Evolutionary conservation across 2,113 vertebrate species (phyloP).

Genomic region (Lophius piscatorius): DNA sequence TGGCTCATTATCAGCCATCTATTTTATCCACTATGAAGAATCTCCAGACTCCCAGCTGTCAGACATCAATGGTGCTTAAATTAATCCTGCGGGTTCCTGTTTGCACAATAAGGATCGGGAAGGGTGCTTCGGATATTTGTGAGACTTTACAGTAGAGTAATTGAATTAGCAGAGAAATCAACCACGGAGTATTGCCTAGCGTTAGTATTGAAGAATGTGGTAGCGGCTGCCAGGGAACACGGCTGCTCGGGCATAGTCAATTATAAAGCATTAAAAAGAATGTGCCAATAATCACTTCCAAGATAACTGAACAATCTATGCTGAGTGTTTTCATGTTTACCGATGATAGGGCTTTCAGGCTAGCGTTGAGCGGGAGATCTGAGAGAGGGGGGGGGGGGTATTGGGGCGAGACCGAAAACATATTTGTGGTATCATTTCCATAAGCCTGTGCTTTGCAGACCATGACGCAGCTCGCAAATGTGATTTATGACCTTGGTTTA

Average conservation of each 20-base stretch:
- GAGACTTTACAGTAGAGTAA: slow-evolving; percentile 71
- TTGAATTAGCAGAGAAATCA: slow-evolving; percentile 75
- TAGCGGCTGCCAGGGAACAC: slow-evolving; percentile 55
- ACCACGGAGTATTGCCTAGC: slow-evolving; percentile 40
- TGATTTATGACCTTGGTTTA: slow-evolving; percentile 85
- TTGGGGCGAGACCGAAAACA: slow-evolving; percentile 70
- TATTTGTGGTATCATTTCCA: slow-evolving; percentile 80
- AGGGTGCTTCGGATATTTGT: slow-evolving; percentile 73
- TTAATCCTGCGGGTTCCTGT: slow-evolving; percentile 76
- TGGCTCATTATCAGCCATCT: slow-evolving; percentile 77
- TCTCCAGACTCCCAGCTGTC: slow-evolving; percentile 75
- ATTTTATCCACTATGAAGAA: slow-evolving; percentile 75
- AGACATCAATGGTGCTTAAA: slow-evolving; percentile 76
- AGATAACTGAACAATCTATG: slow-evolving; percentile 63
- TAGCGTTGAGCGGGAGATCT: slow-evolving; percentile 47
- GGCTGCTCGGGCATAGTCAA: slow-evolving; percentile 56
- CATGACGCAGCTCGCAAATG: slow-evolving; percentile 76
- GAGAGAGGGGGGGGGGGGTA: too few species aligned
- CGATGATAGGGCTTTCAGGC: slow-evolving; percentile 70
- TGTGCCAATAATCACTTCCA: slow-evolving; percentile 75
- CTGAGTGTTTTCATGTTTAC: slow-evolving; percentile 64
- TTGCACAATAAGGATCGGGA: slow-evolving; percentile 75
- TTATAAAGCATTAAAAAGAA: slow-evolving; percentile 73
- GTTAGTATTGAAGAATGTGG: slow-evolving; percentile 49
- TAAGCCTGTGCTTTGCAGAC: slow-evolving; percentile 72